These are phyloP conservation scores for Diglossa cyanea DNA, from an alignment of 2,797 vertebrate species.

Conservation along the genomic window DNA sequence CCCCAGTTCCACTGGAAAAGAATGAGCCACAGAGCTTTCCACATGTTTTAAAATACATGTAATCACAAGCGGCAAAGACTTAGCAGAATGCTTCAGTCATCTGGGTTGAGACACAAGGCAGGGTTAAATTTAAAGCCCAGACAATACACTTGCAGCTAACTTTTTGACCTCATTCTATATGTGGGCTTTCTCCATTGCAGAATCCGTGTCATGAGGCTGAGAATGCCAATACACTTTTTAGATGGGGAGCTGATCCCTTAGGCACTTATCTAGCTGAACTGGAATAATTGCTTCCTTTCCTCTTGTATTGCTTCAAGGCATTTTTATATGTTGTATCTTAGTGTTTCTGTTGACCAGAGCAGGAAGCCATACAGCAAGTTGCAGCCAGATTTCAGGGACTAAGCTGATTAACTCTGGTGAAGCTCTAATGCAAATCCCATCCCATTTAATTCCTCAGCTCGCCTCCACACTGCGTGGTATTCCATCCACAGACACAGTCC, in stretches of 20 bases:
- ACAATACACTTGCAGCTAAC: constrained; percentile 54
- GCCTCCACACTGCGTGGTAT: not conserved
- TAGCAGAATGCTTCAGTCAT: constrained; percentile 51
- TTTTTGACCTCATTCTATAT: constrained; percentile 67
- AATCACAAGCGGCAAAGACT: constrained; percentile 57
- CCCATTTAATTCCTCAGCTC: constrained; percentile 14
- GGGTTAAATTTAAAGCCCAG: constrained; percentile 72
- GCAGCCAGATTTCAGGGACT: constrained; percentile 62
- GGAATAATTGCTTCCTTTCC: constrained; percentile 57
- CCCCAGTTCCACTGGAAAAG: constrained; percentile 36
- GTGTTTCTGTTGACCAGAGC: constrained; percentile 47
- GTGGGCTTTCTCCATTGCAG: constrained; percentile 47
- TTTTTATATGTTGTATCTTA: constrained; percentile 16
- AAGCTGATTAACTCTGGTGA: constrained; percentile 49
- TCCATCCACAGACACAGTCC: not conserved
- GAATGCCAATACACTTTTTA: constrained; percentile 37
- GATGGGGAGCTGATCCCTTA: constrained; percentile 18
- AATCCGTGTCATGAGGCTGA: constrained; percentile 20
- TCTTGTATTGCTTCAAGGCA: constrained; percentile 47
- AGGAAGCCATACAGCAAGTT: constrained; percentile 58
- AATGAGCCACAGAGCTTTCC: constrained; percentile 1
- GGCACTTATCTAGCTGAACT: constrained; percentile 32
- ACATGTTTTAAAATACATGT: constrained; percentile 48
- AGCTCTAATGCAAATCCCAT: constrained; percentile 38
- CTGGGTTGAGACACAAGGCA: constrained; percentile 46